phyloP scores from a whole-genome alignment of 30 jellyfish, hydroid and myxozoan species.

The Clytia hemisphaerica region DNA sequence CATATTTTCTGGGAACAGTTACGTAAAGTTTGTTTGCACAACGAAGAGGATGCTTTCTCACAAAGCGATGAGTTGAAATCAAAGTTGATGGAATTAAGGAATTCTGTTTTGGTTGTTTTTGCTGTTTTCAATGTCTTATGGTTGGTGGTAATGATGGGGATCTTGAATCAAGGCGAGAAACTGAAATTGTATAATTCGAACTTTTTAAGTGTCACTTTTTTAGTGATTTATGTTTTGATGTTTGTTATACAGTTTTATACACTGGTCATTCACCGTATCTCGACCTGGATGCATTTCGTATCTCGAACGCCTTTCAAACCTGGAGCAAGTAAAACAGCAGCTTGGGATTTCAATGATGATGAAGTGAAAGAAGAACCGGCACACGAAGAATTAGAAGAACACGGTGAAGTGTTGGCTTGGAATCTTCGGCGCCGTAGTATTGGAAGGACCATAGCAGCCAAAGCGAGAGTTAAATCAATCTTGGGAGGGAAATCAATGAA shows the following conservation, averaged over 20 bases:
- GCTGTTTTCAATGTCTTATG: slow-evolving; percentile 75
- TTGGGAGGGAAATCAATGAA: slow-evolving; percentile 13
- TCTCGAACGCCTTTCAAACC: slow-evolving; percentile 94
- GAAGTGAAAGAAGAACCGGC: slow-evolving; percentile 87
- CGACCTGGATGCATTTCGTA: slow-evolving; percentile 85
- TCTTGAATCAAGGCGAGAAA: slow-evolving; percentile 82
- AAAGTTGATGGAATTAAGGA: slow-evolving; percentile 72
- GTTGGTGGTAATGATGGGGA: slow-evolving; percentile 78
- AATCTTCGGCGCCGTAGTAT: slow-evolving; percentile 17
- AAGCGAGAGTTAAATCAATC: slow-evolving; percentile 26
- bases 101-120: slow-evolving; percentile 73
- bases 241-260: slow-evolving; percentile 71
- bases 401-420: slow-evolving; percentile 16
- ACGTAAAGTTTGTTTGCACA: slow-evolving; percentile 64
- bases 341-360: slow-evolving; percentile 88
- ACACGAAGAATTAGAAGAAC: slow-evolving; percentile 40
- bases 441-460: slow-evolving; percentile 25
- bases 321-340: slow-evolving; percentile 58
- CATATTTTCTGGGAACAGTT: slow-evolving; percentile 68
- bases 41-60: slow-evolving; percentile 95
- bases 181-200: slow-evolving; percentile 75
- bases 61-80: slow-evolving; percentile 88
- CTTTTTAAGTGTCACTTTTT: slow-evolving; percentile 70
- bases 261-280: slow-evolving; percentile 73
- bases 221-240: slow-evolving; percentile 57